Evolutionary conservation across 2,888 invertebrate genomes (phyloP), one percentile per base, ranked within the genome.

Genomic region (Epinotia ramella): DNA sequence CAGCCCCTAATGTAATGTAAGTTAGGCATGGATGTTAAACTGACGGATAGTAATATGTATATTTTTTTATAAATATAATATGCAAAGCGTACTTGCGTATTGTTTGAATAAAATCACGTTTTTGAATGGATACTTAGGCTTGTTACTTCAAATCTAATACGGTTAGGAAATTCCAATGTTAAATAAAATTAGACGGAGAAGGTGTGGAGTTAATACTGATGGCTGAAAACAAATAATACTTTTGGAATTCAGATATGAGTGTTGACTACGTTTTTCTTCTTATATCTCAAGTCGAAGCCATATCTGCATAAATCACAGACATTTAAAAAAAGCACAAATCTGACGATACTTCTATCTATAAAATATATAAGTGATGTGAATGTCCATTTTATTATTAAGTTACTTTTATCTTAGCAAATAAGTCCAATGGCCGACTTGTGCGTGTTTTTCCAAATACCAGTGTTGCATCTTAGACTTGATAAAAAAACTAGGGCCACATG

Each of bases 11-110:
- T 65, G 79, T 83, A 84, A 78, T 81, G 75, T 84, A 82, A 81
- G 81, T 81, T 80, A 82, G 83, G 81, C 79, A 79, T 79, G 80
- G 75, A 77, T 78, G 76, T 78, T 78, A 79, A 63, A 62, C 63
- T 79, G 79, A 80, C 78, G 57, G 78, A 80, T 79, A 77, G 79
- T 75, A 79, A 78, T 77, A 81, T 78, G 79, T 84, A 81, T 81
- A 81, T 84, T 83, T 82, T 80, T 80, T 78, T 77, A 79, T 80
- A 78, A 76, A 76, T 67, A 78, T 70, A 73, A 80, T 82, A 79
- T 80, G 84, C 81, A 66, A 78, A 79, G 81, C 83, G 81, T 80
- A 79, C 79, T 77, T 69, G 73, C 72, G 62, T 80, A 72, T 77
- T 33, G 24, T 76, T 73, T 63, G 53, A 33, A 62, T 72, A 67